Percentiles rank a stretch among this genome's conserved stretches.
Conservation (phyloP, 2,797 vertebrate genomes). For the Lepidocolaptes lacrymiger region DNA sequence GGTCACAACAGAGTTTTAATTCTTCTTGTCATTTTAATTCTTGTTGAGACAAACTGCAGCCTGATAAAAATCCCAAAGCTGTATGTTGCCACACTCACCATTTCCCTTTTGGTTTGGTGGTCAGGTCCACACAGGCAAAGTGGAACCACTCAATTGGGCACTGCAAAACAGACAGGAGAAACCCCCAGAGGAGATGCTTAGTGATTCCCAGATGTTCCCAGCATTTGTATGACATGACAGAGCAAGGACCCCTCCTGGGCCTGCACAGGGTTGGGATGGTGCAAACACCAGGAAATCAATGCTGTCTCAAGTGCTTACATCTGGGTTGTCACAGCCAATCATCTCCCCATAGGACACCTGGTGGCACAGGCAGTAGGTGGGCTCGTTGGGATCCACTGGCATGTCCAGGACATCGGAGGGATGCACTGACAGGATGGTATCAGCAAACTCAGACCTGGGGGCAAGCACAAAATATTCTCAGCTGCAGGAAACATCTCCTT, state of each 20-base stretch:
- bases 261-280: background rate
- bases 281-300: background rate
- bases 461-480: background rate
- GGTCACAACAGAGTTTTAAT: background rate
- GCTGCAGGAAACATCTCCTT: background rate
- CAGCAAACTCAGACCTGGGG: constrained; percentile 86
- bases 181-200: background rate
- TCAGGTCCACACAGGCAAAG: constrained; percentile 96
- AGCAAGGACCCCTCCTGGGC: background rate
- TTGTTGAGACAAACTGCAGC: background rate
- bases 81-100: constrained; percentile 81
- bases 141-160: constrained; percentile 99
- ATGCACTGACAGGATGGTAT: constrained; percentile 89
- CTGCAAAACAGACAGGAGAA: constrained; percentile 70
- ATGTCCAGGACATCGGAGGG: constrained; percentile 95
- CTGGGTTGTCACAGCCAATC: constrained; percentile 98
- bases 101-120: constrained; percentile 98
- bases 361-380: constrained; percentile 95
- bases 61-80: background rate
- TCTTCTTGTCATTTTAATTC: background rate
- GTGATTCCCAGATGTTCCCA: accelerated
- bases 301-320: constrained; percentile 77
- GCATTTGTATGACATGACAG: background rate
- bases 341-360: constrained; percentile 98
- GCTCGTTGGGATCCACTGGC: constrained; percentile 96